Conservation (phyloP, 2,797 vertebrate species). For the Lemur catta region DNA sequence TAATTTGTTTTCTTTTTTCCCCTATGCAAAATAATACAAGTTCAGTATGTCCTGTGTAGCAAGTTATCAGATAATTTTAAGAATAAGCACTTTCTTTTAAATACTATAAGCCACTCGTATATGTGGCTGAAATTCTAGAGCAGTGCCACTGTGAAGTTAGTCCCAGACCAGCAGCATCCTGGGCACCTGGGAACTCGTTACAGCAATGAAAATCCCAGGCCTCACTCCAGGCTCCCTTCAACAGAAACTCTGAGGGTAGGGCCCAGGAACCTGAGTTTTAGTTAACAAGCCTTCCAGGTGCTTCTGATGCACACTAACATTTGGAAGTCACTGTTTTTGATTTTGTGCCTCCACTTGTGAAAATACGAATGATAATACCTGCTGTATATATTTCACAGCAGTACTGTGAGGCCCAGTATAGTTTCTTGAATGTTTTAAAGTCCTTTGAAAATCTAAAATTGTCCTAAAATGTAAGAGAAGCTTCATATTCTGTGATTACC, state of each 20-base stretch:
- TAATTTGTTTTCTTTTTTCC: neutral
- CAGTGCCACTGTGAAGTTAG: neutral
- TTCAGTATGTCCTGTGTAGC: neutral
- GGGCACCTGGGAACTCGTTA: neutral
- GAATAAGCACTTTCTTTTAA: neutral
- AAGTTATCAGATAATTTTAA: neutral
- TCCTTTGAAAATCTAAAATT: neutral
- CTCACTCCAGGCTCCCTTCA: neutral
- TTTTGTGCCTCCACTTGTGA: neutral
- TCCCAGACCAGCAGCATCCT: neutral
- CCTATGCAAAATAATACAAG: neutral
- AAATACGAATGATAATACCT: neutral
- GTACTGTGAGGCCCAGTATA: neutral
- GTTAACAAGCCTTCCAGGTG: neutral
- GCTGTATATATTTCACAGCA: neutral
- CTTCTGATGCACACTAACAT: neutral
- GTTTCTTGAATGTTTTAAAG: constrained; percentile 16
- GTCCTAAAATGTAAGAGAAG: neutral
- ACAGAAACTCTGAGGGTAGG: neutral
- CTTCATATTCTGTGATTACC: neutral
- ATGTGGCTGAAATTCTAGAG: neutral
- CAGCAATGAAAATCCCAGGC: neutral
- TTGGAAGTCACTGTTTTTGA: neutral
- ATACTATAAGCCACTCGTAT: neutral
- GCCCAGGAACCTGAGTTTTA: neutral